These are phyloP conservation scores for Orientallactaga sibirica DNA, from an alignment of 2,797 vertebrate species.

Conservation along the genomic window DNA sequence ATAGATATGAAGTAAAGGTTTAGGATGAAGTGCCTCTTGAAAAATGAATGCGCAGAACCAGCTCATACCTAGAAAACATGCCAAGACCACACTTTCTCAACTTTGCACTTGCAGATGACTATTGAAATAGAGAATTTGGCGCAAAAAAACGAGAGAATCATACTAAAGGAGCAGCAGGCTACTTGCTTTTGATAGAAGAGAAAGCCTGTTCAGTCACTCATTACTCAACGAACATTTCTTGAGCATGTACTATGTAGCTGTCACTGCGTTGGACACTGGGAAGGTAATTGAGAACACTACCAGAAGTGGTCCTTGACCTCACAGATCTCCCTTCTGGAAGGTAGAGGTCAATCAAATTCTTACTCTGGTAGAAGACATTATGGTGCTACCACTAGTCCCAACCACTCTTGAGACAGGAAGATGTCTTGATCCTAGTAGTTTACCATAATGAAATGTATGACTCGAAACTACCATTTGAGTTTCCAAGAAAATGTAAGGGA, in stretches of 20 bases:
- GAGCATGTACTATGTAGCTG: neutral
- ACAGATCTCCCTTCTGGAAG: neutral
- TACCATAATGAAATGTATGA: neutral
- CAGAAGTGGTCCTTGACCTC: neutral
- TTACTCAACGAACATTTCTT: neutral
- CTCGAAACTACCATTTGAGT: neutral
- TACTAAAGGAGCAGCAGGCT: neutral
- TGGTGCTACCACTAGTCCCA: neutral
- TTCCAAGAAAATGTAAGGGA: neutral
- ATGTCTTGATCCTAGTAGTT: too few relatives aligned
- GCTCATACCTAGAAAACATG: neutral
- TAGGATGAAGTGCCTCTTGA: neutral
- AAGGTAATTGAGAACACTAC: neutral
- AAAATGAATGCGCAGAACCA: constrained; percentile 22
- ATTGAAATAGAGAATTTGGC: neutral
- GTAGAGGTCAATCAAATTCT: neutral
- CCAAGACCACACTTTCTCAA: neutral
- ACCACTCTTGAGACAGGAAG: neutral
- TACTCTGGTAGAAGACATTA: neutral
- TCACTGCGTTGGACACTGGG: neutral
- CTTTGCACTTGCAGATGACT: neutral
- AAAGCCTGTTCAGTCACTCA: neutral
- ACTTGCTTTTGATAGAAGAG: neutral
- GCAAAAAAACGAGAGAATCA: neutral
- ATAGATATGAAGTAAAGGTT: neutral